Percentiles rank a stretch among this genome's conserved stretches.
These are phyloP conservation scores for Leucopsar rothschildi DNA, from an alignment of 2,113 vertebrate species.

Conservation along the genomic window DNA sequence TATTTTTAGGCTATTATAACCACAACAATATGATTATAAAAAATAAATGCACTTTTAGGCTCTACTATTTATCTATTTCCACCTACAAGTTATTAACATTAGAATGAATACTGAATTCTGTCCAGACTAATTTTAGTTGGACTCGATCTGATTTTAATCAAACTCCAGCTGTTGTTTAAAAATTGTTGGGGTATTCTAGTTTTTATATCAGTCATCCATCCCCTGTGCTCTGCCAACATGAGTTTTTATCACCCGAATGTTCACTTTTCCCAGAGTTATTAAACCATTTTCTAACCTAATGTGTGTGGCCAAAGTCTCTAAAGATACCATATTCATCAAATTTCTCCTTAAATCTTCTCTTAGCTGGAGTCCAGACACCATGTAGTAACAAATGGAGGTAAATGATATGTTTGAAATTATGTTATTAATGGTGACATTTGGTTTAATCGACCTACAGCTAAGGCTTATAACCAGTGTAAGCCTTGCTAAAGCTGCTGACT, in stretches of 20 bases:
- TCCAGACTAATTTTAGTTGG: neutral
- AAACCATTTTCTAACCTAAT: neutral
- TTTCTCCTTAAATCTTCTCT: neutral
- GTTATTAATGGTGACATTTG: neutral
- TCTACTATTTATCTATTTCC: neutral
- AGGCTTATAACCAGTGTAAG: neutral
- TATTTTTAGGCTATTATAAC: neutral
- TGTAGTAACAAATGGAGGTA: neutral
- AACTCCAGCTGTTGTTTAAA: neutral
- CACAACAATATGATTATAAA: neutral
- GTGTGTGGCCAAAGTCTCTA: neutral
- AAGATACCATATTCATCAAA: neutral
- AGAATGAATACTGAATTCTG: neutral
- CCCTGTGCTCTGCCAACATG: neutral
- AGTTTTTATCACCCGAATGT: neutral
- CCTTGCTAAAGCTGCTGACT: neutral
- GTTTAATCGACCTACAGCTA: neutral
- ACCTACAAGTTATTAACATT: neutral
- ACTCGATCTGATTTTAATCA: neutral
- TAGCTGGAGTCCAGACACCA: neutral
- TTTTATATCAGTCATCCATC: neutral
- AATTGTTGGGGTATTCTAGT: neutral
- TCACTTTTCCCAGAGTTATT: neutral
- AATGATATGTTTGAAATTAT: neutral
- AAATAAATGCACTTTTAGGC: neutral